Base-by-base conservation (phyloP, 2,888 invertebrate species). In the Chorisops tibialis region DNA sequence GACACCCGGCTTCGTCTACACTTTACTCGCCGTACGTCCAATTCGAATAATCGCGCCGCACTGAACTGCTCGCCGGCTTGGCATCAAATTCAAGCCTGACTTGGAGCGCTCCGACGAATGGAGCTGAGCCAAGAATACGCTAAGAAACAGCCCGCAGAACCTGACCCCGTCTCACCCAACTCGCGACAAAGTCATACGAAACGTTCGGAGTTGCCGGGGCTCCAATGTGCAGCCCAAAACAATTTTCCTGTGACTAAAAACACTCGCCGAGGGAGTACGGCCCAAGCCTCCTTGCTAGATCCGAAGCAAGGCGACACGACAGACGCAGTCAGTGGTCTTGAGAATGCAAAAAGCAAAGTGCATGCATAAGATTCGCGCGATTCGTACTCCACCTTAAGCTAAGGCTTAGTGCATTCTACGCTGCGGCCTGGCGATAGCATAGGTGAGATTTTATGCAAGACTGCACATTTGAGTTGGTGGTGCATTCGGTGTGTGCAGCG, bases 361-460 rank as follows among this genome's bases (percentile, higher is more conserved):
- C n/a, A 30, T 30, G 5, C 30, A 2, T 30, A 30, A 30, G 30
- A 30, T 30, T 30, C 2, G 2, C 30, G 30, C 5, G 30, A 5
- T 30, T 9, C 30, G 30, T 30, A 30, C 30, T 30, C 9, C 30
- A 30, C 30, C 30, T 30, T 30, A n/a, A n/a, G n/a, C n/a, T n/a
- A n/a, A 54, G 54, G 54, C 54, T 41, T 54, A 54, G 52, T n/a
- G 18, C 19, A 18, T 41, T 41, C 41, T 41, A n/a, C 24, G 48
- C 24, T 22, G 50, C 30, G 50, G 35, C 16, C 35, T 48, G 14
- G 37, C 50, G 35, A 30, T 30, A 30, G 56, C 56, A 45, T 16
- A 56, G 45, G 39, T 56, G 56, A 45, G 45, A 43, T 45, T 56
- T 56, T 56, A 56, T 56, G 56, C 56, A 56, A 56, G 56, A 45